These are phyloP conservation scores for Gnatocerus cornutus DNA, from an alignment of 2,888 invertebrate genomes.

Conservation along the genomic window DNA sequence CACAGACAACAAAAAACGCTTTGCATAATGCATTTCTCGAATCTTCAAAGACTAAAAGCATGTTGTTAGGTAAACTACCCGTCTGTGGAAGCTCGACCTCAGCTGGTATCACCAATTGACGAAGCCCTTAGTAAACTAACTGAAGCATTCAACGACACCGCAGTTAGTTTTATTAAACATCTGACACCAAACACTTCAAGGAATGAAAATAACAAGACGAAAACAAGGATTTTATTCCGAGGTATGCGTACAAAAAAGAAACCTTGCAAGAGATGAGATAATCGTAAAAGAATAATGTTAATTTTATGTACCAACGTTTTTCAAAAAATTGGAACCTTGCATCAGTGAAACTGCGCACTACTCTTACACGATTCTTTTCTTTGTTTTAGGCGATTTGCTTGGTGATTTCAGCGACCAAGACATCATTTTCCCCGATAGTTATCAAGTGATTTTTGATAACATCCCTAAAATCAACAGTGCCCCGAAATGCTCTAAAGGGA, in stretches of 20 bases:
- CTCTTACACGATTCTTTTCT: too few species aligned
- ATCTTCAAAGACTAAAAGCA: background rate
- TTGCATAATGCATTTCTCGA: too few species aligned
- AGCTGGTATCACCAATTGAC: slow-evolving; percentile 8
- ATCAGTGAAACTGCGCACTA: too few species aligned
- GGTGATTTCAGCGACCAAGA: slow-evolving; percentile 51
- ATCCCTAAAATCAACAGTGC: slow-evolving; percentile 52
- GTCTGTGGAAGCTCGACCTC: slow-evolving; percentile 13
- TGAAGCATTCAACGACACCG: slow-evolving; percentile 13
- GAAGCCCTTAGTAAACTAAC: slow-evolving; percentile 3
- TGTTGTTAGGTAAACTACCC: background rate
- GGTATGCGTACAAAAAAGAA: slow-evolving; percentile 4
- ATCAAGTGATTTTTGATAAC: slow-evolving; percentile 53
- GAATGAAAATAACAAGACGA: slow-evolving; percentile 26
- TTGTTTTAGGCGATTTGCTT: slow-evolving; percentile 22
- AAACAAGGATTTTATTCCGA: slow-evolving; percentile 30
- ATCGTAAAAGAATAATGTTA: too few species aligned
- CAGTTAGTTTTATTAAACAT: slow-evolving; percentile 16
- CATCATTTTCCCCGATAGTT: slow-evolving; percentile 61
- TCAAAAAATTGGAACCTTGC: too few species aligned
- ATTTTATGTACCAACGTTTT: too few species aligned
- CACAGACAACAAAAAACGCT: too few species aligned
- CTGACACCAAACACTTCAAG: slow-evolving; percentile 1
- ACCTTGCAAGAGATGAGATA: too few species aligned
- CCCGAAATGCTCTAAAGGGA: slow-evolving; percentile 52